A percentile compares a stretch with the other conserved stretches of the same genome.
phyloP scores from a whole-genome alignment of 2,888 invertebrate genomes.

The Ectemnius continuus region DNA sequence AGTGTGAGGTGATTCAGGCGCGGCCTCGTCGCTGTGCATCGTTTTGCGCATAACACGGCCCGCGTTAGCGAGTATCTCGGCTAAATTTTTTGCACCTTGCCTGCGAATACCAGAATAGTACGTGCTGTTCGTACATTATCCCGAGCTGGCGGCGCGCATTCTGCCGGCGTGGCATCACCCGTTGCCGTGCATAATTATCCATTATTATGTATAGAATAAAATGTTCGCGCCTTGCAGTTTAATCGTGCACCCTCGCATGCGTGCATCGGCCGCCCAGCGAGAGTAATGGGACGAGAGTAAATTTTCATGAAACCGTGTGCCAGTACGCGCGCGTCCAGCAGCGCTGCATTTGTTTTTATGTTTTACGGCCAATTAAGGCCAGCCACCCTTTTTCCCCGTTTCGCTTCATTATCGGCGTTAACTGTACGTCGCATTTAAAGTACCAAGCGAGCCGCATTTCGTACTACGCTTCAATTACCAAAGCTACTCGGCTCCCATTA shows the following conservation, averaged over 20 bases:
- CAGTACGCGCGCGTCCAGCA: neutral
- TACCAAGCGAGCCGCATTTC: too few species aligned
- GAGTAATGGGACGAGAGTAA: too few species aligned
- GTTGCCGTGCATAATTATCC: neutral
- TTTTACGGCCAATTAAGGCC: slow-evolving; percentile 5
- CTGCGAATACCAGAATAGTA: too few species aligned
- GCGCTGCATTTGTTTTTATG: slow-evolving; percentile 5
- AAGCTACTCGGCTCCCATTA: too few species aligned
- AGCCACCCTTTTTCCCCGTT: neutral
- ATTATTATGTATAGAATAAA: slow-evolving; percentile 7
- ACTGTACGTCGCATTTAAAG: neutral
- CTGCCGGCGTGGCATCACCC: neutral
- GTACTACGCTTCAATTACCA: too few species aligned
- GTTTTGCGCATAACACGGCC: too few species aligned
- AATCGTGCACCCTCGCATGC: neutral
- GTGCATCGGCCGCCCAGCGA: too few species aligned
- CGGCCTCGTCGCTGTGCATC: too few species aligned
- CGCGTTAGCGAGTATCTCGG: too few species aligned
- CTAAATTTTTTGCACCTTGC: too few species aligned
- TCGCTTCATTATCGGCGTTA: neutral
- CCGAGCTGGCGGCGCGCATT: neutral
- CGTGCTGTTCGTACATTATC: too few species aligned
- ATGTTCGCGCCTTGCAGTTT: slow-evolving; percentile 1
- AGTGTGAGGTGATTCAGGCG: too few species aligned
- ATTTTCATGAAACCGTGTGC: slow-evolving; percentile 5